phyloP scores from a whole-genome alignment of 2,113 vertebrate species.

The Xenopus laevis region DNA sequence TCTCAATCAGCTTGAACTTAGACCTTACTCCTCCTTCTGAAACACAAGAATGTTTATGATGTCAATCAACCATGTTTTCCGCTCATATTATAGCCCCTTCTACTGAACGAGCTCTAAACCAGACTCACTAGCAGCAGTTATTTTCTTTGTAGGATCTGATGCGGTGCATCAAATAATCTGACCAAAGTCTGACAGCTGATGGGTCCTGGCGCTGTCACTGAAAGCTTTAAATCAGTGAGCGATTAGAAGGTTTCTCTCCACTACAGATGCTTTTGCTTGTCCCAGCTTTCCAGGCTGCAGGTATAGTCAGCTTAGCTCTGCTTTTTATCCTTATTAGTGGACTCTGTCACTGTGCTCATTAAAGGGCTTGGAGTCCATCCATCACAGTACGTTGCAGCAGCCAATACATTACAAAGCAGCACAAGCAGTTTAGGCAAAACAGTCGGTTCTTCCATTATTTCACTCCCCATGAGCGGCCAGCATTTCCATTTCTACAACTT shows the following conservation, averaged over 20 bases:
- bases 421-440: slow-evolving; percentile 28
- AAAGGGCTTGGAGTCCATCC: slow-evolving; percentile 23
- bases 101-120: too few relatives aligned
- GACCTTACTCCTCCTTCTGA: too few relatives aligned
- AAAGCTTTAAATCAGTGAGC: slow-evolving; percentile 22
- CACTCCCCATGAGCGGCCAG: too few relatives aligned
- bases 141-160: background rate
- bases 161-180: background rate
- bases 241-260: slow-evolving; percentile 26
- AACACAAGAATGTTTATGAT: too few relatives aligned
- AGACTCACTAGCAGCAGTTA: too few relatives aligned
- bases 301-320: background rate
- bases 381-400: slow-evolving; percentile 16
- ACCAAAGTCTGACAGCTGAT: slow-evolving; percentile 16
- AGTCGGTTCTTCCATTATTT: background rate
- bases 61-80: too few relatives aligned
- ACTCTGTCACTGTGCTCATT: slow-evolving; percentile 34
- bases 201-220: slow-evolving; percentile 15
- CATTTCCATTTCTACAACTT: too few relatives aligned
- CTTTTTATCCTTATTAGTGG: slow-evolving; percentile 30
- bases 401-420: slow-evolving; percentile 26
- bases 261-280: slow-evolving; percentile 4
- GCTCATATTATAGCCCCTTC: too few relatives aligned
- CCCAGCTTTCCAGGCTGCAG: background rate
- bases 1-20: too few relatives aligned